phyloP scores from a whole-genome alignment of 2,113 vertebrate genomes.

The Epinephelus lanceolatus region DNA sequence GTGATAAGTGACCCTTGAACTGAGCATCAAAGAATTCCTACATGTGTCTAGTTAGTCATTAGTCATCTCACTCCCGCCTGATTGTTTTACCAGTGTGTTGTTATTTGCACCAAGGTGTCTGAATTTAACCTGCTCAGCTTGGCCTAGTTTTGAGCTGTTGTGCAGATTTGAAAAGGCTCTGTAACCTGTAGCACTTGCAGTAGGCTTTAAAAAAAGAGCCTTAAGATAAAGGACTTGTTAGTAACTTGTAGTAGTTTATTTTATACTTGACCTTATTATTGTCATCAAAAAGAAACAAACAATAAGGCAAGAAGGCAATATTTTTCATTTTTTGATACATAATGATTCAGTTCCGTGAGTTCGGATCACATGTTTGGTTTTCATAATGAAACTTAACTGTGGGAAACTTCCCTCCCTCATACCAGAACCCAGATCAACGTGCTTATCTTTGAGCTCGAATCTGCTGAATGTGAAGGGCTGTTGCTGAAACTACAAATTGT shows the following conservation, averaged over 20 bases:
- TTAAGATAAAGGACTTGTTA: not conserved
- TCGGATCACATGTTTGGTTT: too few species aligned
- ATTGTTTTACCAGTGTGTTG: slow-evolving; percentile 13
- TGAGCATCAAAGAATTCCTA: slow-evolving; percentile 6
- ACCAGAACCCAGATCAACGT: too few species aligned
- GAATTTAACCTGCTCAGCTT: not conserved
- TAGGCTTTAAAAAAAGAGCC: not conserved
- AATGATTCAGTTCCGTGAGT: too few species aligned
- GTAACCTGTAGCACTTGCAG: not conserved
- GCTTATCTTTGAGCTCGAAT: too few species aligned
- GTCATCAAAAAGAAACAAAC: not conserved
- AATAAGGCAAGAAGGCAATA: not conserved
- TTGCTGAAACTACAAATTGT: too few species aligned
- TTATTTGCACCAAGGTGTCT: not conserved
- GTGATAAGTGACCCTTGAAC: slow-evolving; percentile 42
- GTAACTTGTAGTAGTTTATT: too few species aligned
- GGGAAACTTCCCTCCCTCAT: too few species aligned
- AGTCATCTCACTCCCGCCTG: not conserved
- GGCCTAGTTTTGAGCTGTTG: not conserved
- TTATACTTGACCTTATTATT: not conserved
- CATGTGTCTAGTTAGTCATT: slow-evolving; percentile 43
- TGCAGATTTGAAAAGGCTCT: not conserved
- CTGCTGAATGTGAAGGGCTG: too few species aligned
- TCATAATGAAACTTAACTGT: too few species aligned
- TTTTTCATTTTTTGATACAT: not conserved